Percentiles rank a stretch among this genome's conserved stretches.
Conservation (phyloP, 2,113 vertebrate species). For the Dryoscopus gambensis region DNA sequence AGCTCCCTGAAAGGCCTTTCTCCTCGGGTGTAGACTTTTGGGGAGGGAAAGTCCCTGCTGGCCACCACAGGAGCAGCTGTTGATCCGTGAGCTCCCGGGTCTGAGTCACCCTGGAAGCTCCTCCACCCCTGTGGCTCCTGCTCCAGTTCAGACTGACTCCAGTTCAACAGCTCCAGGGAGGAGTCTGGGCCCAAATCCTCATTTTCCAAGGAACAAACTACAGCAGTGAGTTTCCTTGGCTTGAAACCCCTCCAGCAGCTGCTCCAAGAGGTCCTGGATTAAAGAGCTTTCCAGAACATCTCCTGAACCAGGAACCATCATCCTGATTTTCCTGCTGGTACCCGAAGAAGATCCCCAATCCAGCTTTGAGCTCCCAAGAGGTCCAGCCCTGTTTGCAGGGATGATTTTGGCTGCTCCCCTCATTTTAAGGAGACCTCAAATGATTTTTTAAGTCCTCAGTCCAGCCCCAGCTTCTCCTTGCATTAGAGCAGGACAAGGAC, state of each 20-base stretch:
- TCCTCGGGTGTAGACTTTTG: neutral
- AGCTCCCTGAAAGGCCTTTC: neutral
- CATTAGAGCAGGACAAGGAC: neutral
- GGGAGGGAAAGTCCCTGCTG: neutral
- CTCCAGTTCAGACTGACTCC: neutral
- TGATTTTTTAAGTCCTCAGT: neutral
- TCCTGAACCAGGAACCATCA: neutral
- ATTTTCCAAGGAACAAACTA: neutral
- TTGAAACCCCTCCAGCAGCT: neutral
- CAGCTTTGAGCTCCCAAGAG: neutral
- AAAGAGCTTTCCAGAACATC: neutral
- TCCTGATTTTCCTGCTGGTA: neutral
- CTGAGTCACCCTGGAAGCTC: neutral
- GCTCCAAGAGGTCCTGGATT: neutral
- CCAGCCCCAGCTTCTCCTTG: neutral
- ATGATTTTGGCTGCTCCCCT: neutral
- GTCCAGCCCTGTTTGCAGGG: neutral
- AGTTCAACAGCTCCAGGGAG: neutral
- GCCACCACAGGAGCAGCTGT: neutral
- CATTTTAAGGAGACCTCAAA: neutral
- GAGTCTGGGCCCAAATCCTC: neutral
- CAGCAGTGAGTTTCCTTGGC: neutral
- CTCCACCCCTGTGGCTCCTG: neutral
- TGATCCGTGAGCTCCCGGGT: fast-evolving
- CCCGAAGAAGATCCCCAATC: neutral